Evolutionary conservation across 2,888 invertebrate genomes (phyloP).

Genomic region (Megamerina dolium): DNA sequence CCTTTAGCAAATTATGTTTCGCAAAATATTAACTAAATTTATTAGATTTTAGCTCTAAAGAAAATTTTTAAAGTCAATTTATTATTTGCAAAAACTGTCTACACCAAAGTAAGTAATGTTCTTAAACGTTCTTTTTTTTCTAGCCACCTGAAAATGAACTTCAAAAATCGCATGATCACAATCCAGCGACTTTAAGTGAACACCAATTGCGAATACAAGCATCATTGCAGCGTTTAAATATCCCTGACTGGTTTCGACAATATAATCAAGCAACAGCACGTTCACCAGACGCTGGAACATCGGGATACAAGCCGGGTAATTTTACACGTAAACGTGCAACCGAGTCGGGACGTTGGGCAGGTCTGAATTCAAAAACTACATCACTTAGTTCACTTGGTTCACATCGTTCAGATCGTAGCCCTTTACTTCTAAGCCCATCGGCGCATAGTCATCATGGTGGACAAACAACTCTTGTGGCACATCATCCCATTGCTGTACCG

Average conservation of each 20-base stretch:
- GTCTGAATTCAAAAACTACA: constrained; percentile 78
- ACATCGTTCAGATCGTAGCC: constrained; percentile 49
- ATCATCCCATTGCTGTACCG: constrained; percentile 11
- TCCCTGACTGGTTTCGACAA: constrained; percentile 87
- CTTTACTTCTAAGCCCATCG: constrained; percentile 48
- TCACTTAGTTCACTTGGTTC: constrained; percentile 71
- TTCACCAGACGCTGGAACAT: constrained; percentile 25
- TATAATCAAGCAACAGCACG: constrained; percentile 41
- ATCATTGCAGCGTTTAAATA: constrained; percentile 86
- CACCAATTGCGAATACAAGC: constrained; percentile 90
- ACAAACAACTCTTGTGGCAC: constrained; percentile 28
- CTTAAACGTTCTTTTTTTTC: constrained; percentile 12
- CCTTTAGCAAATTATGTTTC: no score
- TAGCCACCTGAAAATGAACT: constrained; percentile 93
- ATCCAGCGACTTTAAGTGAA: constrained; percentile 74
- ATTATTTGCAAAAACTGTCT: no score
- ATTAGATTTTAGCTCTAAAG: no score
- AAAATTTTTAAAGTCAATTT: no score
- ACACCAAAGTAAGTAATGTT: no score
- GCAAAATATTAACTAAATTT: no score
- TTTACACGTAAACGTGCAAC: constrained; percentile 73
- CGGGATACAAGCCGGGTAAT: constrained; percentile 62
- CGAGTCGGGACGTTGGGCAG: constrained; percentile 58
- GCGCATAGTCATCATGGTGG: constrained; percentile 50
- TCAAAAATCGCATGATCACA: constrained; percentile 60